Base-by-base conservation (phyloP, 2,113 vertebrate genomes). In the Cyanoliseus patagonus region DNA sequence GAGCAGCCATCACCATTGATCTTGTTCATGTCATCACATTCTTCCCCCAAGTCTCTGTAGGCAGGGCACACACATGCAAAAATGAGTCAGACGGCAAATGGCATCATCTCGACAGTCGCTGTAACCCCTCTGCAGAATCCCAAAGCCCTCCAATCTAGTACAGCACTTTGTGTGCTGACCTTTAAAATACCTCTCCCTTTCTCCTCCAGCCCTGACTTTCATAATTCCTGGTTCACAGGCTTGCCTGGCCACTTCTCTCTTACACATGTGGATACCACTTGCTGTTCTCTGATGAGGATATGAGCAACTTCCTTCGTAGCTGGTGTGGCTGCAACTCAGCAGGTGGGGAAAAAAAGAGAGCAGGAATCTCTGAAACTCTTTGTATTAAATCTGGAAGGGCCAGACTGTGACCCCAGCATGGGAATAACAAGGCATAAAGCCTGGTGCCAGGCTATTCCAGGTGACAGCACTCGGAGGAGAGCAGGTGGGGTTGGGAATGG, bases 1-100 rank as follows among this genome's bases (percentile, higher is more conserved):
- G 99, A 99, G 92, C 99, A 99, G 81, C 99, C 99, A 15, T 99
- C 99, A 2, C 99, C 99, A 37, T 98, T 99, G 96, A 99, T 92
- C 53, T 98, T 98, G 88, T 99, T 99, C 98, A 98, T 99, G 93
- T 99, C 99, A 68, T 99, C 99, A 17, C 99, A 99, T 94, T 99
- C 98, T 93, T 99, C 99, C 44, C 98, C 99, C 87, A 98, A 83
- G 78, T 98, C 98, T 92, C 99, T 99, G 97, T 52, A 96, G 97
- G 68, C 66, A 78, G 64, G 88, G 89, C 19, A 97, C 12, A 95
- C 35, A 46, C 35, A 93, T 5, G 66, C 74, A 82, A 96, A 95
- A 47, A 94, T 28, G 75, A 82, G 94, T 94, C 42, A 77, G 80
- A n/a, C 44, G 75, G 78, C 52, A 88, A 91, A 76, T 7, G 9